Evolutionary conservation across 1,140 invertebrate genomes (phyloP).

Genomic region (Eurosta solidaginis): DNA sequence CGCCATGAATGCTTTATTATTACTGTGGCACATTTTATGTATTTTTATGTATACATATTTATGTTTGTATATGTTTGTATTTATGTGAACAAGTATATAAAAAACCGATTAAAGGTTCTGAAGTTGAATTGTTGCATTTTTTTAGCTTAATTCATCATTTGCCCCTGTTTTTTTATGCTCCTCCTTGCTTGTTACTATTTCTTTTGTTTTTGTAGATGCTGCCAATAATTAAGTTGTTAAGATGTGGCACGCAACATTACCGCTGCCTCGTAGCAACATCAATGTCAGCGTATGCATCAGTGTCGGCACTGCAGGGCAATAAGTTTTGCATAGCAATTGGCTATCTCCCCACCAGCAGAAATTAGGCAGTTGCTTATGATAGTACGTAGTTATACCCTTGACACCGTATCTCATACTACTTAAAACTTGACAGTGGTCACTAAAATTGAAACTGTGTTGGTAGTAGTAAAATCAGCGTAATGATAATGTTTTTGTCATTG

Average conservation of each 20-base stretch:
- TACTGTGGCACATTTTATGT: background rate
- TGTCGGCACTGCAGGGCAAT: conserved; percentile 11
- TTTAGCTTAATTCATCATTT: no score
- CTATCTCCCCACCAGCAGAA: no score
- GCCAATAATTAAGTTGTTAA: conserved; percentile 28
- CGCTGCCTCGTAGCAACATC: background rate
- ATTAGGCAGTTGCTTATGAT: background rate
- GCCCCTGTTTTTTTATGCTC: no score
- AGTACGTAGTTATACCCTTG: background rate
- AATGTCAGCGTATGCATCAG: conserved; percentile 10
- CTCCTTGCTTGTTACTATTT: no score
- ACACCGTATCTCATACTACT: no score
- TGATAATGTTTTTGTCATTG: no score
- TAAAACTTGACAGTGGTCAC: no score
- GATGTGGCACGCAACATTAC: conserved; percentile 23
- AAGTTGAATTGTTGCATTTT: background rate
- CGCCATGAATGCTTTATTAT: conserved; percentile 23
- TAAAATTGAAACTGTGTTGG: no score
- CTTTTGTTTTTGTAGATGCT: background rate
- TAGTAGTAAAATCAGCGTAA: no score
- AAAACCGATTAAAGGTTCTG: background rate
- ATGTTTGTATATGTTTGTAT: background rate
- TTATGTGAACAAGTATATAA: background rate
- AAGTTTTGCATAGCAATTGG: background rate
- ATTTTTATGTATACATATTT: background rate